Base-by-base conservation (phyloP, 92 coral and sea anemone genomes). In the Galaxea fascicularis region DNA sequence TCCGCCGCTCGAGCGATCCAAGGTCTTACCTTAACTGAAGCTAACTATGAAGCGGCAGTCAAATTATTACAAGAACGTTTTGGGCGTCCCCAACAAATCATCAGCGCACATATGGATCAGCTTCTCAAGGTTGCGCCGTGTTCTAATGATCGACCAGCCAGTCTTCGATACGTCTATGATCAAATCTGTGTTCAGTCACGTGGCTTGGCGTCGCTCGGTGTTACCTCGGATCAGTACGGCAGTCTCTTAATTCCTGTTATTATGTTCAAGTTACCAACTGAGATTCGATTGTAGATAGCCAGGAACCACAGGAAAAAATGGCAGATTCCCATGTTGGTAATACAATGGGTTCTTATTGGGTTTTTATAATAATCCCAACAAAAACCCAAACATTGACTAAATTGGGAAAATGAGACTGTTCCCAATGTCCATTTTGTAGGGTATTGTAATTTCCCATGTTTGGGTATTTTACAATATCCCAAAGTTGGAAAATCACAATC, bases 31-130 rank as follows among this genome's bases (percentile, higher is more conserved):
- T 35, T 75, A 64, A 66, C 85, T 54, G 64, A 83, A n/a, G 85
- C 29, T 13, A 90, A 86, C 68, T 78, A 89, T 70, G 74, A 58
- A 35, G 69, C 85, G 13, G 87, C 83, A 18, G 54, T 73, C n/a
- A 70, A 81, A 28, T 39, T 87, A 27, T 21, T 81, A 25, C 59
- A 87, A 8, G 26, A 81, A 65, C 69, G 88, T 21, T 85, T 86
- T 77, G 85, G 88, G 64, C 44, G 67, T 35, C 82, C 91, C 22
- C 84, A 88, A 41, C 85, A 91, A 76, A 46, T 91, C 6, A 84
- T 91, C 65, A 71, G 84, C 30, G 91, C 89, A 13, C 91, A 83
- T 62, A 91, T 87, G 87, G 94, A 91, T 45, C 87, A 91, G 64
- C 73, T 91, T 51, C 66, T 91, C n/a, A 88, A 88, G 22, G 64